Base-by-base conservation (phyloP, 2,888 invertebrate genomes). In the Orthosia cruda region DNA sequence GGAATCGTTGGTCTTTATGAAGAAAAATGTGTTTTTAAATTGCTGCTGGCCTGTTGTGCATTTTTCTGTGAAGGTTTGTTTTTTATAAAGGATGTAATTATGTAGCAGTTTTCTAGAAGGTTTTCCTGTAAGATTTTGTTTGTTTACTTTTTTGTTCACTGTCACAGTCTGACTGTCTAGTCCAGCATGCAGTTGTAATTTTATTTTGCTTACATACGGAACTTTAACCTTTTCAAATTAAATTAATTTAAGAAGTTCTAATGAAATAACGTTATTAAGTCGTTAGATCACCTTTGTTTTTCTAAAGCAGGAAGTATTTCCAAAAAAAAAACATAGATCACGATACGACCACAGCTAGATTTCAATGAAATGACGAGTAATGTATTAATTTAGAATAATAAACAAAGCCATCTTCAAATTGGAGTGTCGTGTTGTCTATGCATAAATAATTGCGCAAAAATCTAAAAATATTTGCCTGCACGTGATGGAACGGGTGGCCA, bases 401-500 rank as follows among this genome's bases (percentile, higher is more conserved):
- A 69, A 26, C 16, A 50, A 2, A 59, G 59, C 13, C 32, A 57
- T 66, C 18, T 18, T 63, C 4, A 55, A 77, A 55, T 26, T 4
- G 0, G 49, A 63, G 15, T 54, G 16, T 69, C n/a, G 15, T 57
- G 20, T n/a, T 20, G 52, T 63, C 47, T 64, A 58, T 57, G 57
- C 50, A 54, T 59, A 4, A 20, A 64, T 73, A 57, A 70, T 74
- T 65, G 72, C 66, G 71, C 69, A 69, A 86, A 77, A 66, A 45
- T 40, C 32, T 59, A 68, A 74, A 71, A 74, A 64, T 55, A 74
- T 77, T 58, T 70, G 65, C 54, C 23, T 32, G 68, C 47, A 85
- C 85, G 83, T 85, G 84, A 83, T 78, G 65, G 81, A 85, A 80
- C 75, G 85, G 83, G 52, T 20, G 88, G 32, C 87, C 88, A 61